These are phyloP conservation scores for Stictocephala bisonia DNA, from an alignment of 2,888 invertebrate genomes.

Conservation along the genomic window DNA sequence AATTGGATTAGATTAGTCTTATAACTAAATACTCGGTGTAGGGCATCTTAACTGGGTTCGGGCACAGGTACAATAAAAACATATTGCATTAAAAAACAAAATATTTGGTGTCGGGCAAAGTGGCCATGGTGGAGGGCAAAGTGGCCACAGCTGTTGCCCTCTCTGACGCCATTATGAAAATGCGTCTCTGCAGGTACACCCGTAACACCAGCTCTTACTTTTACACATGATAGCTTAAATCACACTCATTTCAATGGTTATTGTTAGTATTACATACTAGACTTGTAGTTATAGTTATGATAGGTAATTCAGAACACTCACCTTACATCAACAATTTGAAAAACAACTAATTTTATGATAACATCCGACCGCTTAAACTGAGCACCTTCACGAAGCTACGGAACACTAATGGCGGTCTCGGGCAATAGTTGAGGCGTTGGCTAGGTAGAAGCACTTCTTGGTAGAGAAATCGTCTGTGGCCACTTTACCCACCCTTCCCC, in stretches of 20 bases:
- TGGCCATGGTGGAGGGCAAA: constrained; percentile 3
- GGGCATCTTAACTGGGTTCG: constrained; percentile 16
- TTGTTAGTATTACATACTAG: neutral
- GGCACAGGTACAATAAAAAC: constrained; percentile 23
- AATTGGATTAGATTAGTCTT: constrained; percentile 19
- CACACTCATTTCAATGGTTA: constrained; percentile 9
- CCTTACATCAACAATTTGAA: constrained; percentile 21
- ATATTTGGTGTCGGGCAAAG: constrained; percentile 25
- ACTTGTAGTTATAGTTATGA: constrained; percentile 11
- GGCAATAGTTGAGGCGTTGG: no score
- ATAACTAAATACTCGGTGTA: constrained; percentile 17
- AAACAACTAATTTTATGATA: neutral
- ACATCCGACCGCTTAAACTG: neutral
- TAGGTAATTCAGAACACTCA: neutral
- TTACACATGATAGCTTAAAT: constrained; percentile 15
- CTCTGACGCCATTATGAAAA: constrained; percentile 5
- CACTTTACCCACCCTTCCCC: neutral
- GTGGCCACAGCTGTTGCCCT: no score
- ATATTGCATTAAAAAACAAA: constrained; percentile 5
- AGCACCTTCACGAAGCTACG: neutral
- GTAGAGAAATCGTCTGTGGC: neutral
- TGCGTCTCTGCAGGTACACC: neutral
- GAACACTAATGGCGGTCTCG: neutral
- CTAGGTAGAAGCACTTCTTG: neutral
- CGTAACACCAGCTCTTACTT: neutral